Base-by-base conservation (phyloP, 2,113 vertebrate species). In the Carassius gibelio region DNA sequence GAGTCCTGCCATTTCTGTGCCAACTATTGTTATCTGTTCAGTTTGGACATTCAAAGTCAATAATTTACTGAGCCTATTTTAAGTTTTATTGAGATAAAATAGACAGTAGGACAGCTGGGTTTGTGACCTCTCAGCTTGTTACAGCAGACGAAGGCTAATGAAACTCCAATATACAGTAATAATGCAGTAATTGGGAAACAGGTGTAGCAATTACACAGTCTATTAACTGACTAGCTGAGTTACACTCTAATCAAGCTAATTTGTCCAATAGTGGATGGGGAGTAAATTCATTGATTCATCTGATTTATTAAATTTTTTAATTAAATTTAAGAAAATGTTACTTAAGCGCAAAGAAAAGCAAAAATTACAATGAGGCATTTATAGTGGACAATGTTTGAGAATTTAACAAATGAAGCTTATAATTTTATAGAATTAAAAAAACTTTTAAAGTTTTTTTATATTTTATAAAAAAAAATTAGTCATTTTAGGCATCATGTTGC, bases 81-180 rank as follows among this genome's bases (percentile, higher is more conserved):
- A 77, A 75, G 74, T 36, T 19, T 83, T 81, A 86, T 62, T 74
- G 71, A 77, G 62, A 87, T 81, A 0, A 71, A 72, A 84, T 36
- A 17, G 75, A 64, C 14, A 88, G 84, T 69, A 68, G 75, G 13
- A 61, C 71, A 75, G 55, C n/a, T 15, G 26, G 48, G 42, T 59
- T 75, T 30, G 10, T 82, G 84, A 85, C 71, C 77, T 82, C 59
- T 57, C 23, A 34, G 48, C 19, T 45, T 75, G 64, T 45, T 71
- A 64, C n/a, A 55, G 64, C 71, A 68, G 66, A 48, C 50, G 74
- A 71, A 48, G 75, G 23, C n/a, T 71, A 85, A 85, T 76, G 19
- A 50, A 81, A 45, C 69, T 52, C 52, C 19, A 38, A 78, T 38
- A 78, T 72, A 26, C 59, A 81, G 82, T 85, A 85, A 87, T 45